Percentiles rank a stretch among this genome's conserved stretches.
Evolutionary conservation across 2,797 vertebrate genomes (phyloP).

Genomic region (Rousettus madagascariensis): DNA sequence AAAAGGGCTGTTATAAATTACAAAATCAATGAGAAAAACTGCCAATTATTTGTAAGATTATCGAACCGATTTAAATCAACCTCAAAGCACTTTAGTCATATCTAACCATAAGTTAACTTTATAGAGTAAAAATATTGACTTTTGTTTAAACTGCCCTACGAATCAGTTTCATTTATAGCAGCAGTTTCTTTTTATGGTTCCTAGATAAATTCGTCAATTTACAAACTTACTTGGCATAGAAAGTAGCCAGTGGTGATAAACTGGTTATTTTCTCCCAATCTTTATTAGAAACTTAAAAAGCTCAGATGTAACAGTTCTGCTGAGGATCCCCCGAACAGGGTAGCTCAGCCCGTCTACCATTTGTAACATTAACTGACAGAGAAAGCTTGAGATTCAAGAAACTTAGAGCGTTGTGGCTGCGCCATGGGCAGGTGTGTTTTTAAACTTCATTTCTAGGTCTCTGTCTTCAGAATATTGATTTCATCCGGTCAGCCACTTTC

Average conservation of each 20-base stretch:
- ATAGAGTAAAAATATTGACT: neutral
- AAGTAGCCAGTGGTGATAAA: neutral
- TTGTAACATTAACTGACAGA: neutral
- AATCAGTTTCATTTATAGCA: neutral
- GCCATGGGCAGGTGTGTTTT: neutral
- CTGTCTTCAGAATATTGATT: neutral
- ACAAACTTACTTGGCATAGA: neutral
- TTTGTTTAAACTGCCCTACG: neutral
- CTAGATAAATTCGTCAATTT: neutral
- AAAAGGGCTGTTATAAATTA: neutral
- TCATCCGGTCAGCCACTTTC: neutral
- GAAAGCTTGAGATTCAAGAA: neutral
- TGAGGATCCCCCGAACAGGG: neutral
- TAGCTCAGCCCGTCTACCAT: no score
- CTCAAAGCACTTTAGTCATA: neutral
- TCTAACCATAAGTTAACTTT: constrained; percentile 1
- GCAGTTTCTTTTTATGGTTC: neutral
- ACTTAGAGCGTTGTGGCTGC: neutral
- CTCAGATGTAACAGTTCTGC: neutral
- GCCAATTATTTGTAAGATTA: constrained; percentile 1
- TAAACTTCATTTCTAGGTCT: neutral
- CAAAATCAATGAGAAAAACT: constrained; percentile 13
- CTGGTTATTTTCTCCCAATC: neutral
- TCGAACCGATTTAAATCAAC: neutral
- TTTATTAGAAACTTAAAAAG: neutral